Conservation (phyloP, 1,140 invertebrate species). For the Drosophila leontia region DNA sequence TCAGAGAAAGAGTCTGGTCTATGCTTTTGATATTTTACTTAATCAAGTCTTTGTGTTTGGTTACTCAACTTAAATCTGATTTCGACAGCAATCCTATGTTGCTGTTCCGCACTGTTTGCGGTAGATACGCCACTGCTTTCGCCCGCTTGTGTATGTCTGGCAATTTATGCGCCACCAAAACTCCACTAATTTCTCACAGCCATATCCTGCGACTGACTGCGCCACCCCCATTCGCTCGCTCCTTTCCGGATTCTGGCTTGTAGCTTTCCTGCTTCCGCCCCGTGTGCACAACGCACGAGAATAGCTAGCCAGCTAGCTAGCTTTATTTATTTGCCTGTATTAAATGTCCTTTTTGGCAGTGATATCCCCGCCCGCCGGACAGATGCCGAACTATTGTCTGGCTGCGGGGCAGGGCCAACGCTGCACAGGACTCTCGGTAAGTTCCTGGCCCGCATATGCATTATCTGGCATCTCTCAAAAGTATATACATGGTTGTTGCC, state of each 20-base stretch:
- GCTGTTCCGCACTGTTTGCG: conserved; percentile 19
- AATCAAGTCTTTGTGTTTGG: neutral
- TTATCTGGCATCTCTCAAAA: conserved; percentile 44
- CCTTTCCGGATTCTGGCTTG: conserved; percentile 22
- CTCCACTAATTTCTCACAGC: conserved; percentile 74
- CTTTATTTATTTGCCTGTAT: conserved; percentile 77
- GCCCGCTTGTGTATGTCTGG: conserved; percentile 15
- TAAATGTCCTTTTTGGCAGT: conserved; percentile 63
- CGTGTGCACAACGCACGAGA: conserved; percentile 45
- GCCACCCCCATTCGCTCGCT: conserved; percentile 6
- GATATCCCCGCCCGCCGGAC: conserved; percentile 12
- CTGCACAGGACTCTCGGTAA: conserved; percentile 11
- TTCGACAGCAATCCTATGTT: neutral
- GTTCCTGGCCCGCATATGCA: conserved; percentile 37
- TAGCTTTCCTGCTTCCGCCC: conserved; percentile 32
- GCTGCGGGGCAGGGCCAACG: neutral
- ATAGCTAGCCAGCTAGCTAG: conserved; percentile 12
- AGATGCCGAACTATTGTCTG: conserved; percentile 24
- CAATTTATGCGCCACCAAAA: conserved; percentile 75
- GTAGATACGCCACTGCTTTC: neutral
- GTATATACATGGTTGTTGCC: conserved; percentile 18
- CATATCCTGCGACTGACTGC: conserved; percentile 25
- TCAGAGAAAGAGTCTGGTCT: neutral
- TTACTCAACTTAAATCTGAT: neutral
- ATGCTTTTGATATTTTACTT: neutral